Percentiles rank a stretch among this genome's conserved stretches.
These are phyloP conservation scores for Schizothorax lantsangensis DNA, from an alignment of 2,797 vertebrate genomes.

Conservation along the genomic window DNA sequence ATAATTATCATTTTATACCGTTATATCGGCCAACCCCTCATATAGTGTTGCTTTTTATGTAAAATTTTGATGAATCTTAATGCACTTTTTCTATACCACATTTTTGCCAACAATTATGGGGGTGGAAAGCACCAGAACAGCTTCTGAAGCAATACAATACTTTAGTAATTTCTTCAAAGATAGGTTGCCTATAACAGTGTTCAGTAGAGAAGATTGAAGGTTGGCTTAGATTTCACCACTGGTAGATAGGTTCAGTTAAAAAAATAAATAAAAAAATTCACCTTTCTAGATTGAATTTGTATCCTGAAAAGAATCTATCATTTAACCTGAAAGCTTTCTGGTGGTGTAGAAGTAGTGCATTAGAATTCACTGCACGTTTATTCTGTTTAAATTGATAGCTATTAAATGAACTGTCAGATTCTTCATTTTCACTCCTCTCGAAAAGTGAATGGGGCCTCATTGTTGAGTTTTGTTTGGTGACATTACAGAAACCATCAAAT, in stretches of 20 bases:
- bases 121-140: neutral
- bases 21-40: neutral
- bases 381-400: constrained; percentile 21
- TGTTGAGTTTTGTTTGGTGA: constrained; percentile 49
- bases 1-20: neutral
- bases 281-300: neutral
- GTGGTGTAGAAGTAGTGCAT: neutral
- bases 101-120: neutral
- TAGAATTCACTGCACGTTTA: constrained; percentile 24
- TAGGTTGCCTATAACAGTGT: neutral
- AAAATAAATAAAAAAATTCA: neutral
- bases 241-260: neutral
- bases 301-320: neutral
- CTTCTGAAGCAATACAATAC: neutral
- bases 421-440: constrained; percentile 51
- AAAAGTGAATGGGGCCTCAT: constrained; percentile 40
- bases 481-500: constrained; percentile 54
- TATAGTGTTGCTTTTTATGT: neutral
- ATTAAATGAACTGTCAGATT: constrained; percentile 56
- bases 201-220: neutral
- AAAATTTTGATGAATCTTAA: neutral
- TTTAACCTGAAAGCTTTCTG: constrained; percentile 8
- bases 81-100: neutral
- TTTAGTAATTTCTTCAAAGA: neutral
- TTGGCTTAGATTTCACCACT: neutral